Conservation (phyloP, 2,888 invertebrate genomes). For the Ochlodes sylvanus region DNA sequence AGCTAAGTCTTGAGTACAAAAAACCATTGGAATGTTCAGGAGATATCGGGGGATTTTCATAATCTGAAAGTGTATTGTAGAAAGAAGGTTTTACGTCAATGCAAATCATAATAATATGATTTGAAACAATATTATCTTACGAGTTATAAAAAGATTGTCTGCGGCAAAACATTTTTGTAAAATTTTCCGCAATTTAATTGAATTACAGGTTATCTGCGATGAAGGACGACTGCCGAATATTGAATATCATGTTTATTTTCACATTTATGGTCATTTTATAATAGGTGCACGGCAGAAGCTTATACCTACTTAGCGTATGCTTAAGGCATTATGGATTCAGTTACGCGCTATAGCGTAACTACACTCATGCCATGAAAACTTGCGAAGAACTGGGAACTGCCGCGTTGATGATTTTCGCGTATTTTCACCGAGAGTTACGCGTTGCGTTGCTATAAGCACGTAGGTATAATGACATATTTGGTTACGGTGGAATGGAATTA, state of each 20-base stretch:
- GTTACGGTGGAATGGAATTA: no score
- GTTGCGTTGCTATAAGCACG: no score
- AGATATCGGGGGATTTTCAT: conserved; percentile 21
- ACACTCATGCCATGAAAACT: no score
- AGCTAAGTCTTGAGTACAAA: no score
- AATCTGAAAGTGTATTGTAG: conserved; percentile 9
- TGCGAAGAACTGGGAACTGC: no score
- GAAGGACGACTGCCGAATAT: not conserved
- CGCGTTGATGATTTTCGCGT: no score
- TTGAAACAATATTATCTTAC: not conserved
- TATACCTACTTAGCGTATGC: no score
- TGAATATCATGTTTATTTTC: not conserved
- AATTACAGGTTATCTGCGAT: not conserved
- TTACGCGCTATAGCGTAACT: no score
- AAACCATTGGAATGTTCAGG: not conserved
- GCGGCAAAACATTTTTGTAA: not conserved
- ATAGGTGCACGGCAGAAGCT: not conserved
- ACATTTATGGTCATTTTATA: not conserved
- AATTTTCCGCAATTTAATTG: not conserved
- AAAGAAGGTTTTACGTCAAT: conserved; percentile 5
- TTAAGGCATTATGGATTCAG: no score
- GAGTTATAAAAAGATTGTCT: not conserved
- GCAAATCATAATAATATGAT: conserved; percentile 1
- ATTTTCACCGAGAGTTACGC: no score
- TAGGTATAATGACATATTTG: no score